Conservation (phyloP, 2,888 invertebrate species). For the Dynastes grantii region DNA sequence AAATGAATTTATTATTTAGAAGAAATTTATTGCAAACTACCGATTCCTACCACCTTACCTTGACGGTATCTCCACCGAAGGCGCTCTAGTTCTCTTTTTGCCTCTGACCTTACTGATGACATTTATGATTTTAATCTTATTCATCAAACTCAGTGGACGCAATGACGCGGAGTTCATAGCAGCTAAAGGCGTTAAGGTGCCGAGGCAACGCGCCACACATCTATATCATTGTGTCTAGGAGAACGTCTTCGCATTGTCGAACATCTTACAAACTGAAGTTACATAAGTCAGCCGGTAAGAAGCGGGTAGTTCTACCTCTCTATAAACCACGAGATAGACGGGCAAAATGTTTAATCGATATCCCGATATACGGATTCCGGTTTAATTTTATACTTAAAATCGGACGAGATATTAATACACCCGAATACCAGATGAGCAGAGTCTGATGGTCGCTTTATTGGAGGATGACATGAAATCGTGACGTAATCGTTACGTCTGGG, state of each 20-base stretch:
- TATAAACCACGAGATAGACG: background rate
- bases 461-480: conserved; percentile 34
- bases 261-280: background rate
- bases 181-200: background rate
- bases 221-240: background rate
- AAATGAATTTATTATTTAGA: no score
- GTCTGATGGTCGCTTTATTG: conserved; percentile 16
- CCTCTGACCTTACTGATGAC: conserved; percentile 40
- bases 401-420: conserved; percentile 33
- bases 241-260: background rate
- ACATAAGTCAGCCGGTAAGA: background rate
- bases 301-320: background rate
- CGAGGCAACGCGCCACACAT: background rate
- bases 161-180: conserved; percentile 32
- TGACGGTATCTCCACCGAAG: background rate
- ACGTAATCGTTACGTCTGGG: conserved; percentile 7
- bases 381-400: conserved; percentile 41
- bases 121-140: conserved; percentile 38
- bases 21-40: no score
- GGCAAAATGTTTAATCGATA: conserved; percentile 38
- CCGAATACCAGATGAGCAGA: conserved; percentile 29
- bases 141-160: conserved; percentile 30
- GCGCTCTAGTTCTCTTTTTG: conserved; percentile 2
- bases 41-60: background rate
- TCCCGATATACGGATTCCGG: conserved; percentile 22